Conservation (phyloP, 1,140 invertebrate species). For the Heliothis virescens region DNA sequence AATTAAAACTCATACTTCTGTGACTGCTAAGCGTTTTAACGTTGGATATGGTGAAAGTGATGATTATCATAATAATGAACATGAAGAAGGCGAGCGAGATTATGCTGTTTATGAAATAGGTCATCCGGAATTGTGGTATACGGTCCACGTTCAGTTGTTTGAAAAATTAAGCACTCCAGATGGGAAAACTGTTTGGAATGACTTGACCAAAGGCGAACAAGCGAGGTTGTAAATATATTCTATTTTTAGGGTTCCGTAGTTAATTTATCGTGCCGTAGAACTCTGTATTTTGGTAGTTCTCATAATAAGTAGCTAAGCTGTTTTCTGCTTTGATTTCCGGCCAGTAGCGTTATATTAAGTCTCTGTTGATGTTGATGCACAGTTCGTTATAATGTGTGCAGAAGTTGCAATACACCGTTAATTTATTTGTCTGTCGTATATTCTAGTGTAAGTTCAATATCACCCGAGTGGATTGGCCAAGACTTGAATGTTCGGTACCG, state of each 20-base stretch:
- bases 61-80: slow-evolving; percentile 11
- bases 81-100: slow-evolving; percentile 52
- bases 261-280: background rate
- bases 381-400: too few relatives aligned
- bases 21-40: background rate
- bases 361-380: too few relatives aligned
- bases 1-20: background rate
- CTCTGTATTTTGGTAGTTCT: background rate
- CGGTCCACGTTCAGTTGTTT: slow-evolving; percentile 69
- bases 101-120: slow-evolving; percentile 73
- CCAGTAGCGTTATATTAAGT: too few relatives aligned
- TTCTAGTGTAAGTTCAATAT: slow-evolving; percentile 66
- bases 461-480: slow-evolving; percentile 67
- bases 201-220: slow-evolving; percentile 68
- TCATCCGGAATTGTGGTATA: slow-evolving; percentile 69
- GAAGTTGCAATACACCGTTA: too few relatives aligned
- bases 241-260: too few relatives aligned
- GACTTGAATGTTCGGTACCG: slow-evolving; percentile 69
- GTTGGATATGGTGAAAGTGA: background rate
- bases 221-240: slow-evolving; percentile 61
- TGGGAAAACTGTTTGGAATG: slow-evolving; percentile 77
- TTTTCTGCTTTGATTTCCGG: too few relatives aligned
- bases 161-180: slow-evolving; percentile 72
- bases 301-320: too few relatives aligned
- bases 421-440: background rate